phyloP scores from a whole-genome alignment of 2,888 invertebrate species.

The Troides helena region DNA sequence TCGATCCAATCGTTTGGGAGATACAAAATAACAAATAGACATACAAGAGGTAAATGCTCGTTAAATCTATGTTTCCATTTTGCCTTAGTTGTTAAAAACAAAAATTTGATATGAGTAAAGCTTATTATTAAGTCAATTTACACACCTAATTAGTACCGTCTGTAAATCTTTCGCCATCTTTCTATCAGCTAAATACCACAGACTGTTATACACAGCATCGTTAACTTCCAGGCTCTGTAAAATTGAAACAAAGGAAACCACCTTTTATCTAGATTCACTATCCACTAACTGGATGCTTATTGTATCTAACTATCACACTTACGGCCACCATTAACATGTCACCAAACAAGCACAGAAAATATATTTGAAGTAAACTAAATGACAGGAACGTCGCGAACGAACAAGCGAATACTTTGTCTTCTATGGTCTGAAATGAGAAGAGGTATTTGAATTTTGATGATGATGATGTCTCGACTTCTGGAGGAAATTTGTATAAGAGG shows the following conservation, averaged over 20 bases:
- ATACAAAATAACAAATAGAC: too few relatives aligned
- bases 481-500: too few relatives aligned
- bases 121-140: not conserved
- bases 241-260: too few relatives aligned
- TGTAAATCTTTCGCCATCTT: constrained; percentile 38
- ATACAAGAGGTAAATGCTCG: too few relatives aligned
- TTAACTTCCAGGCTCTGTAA: constrained; percentile 46
- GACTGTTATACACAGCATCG: constrained; percentile 44
- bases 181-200: constrained; percentile 44
- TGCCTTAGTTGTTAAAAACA: too few relatives aligned
- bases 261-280: too few relatives aligned
- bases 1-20: too few relatives aligned
- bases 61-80: too few relatives aligned
- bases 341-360: constrained; percentile 52
- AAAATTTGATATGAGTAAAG: too few relatives aligned
- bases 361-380: constrained; percentile 52
- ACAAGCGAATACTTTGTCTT: constrained; percentile 41
- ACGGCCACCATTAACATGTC: constrained; percentile 53
- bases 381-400: constrained; percentile 50
- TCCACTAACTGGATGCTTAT: constrained; percentile 5
- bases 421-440: constrained; percentile 44
- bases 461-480: too few relatives aligned
- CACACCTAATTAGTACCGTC: constrained; percentile 47
- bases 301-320: constrained; percentile 27
- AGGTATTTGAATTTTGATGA: too few relatives aligned